Conservation (phyloP, 2,888 invertebrate species). For the Pammene aurita region DNA sequence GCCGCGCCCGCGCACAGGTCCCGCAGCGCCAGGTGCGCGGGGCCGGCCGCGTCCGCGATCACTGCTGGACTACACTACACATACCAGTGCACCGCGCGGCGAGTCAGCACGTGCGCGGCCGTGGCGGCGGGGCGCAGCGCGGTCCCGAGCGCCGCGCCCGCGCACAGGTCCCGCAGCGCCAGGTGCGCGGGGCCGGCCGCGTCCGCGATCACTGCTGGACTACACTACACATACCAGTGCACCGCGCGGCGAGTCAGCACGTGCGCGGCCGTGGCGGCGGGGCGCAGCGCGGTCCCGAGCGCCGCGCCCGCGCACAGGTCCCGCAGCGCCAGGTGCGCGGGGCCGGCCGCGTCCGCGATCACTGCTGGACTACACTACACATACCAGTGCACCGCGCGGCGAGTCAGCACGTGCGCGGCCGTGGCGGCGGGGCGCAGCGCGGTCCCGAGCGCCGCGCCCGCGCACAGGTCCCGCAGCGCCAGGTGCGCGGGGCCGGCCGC, state of each 20-base stretch:
- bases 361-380: too few relatives aligned
- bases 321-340: too few relatives aligned
- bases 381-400: too few relatives aligned
- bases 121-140: constrained; percentile 87
- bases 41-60: constrained; percentile 62
- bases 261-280: constrained; percentile 88
- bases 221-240: too few relatives aligned
- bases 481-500: too few relatives aligned
- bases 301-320: too few relatives aligned
- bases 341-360: too few relatives aligned
- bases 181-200: constrained; percentile 51
- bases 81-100: constrained; percentile 66
- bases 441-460: too few relatives aligned
- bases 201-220: constrained; percentile 71
- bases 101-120: constrained; percentile 86
- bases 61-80: constrained; percentile 74
- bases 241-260: constrained; percentile 82
- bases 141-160: constrained; percentile 56
- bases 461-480: too few relatives aligned
- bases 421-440: too few relatives aligned
- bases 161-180: constrained; percentile 54
- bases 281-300: constrained; percentile 74
- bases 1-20: constrained; percentile 54
- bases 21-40: constrained; percentile 52
- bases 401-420: too few relatives aligned